Conservation (phyloP, 2,797 vertebrate species). For the Anolis apletophallus region DNA sequence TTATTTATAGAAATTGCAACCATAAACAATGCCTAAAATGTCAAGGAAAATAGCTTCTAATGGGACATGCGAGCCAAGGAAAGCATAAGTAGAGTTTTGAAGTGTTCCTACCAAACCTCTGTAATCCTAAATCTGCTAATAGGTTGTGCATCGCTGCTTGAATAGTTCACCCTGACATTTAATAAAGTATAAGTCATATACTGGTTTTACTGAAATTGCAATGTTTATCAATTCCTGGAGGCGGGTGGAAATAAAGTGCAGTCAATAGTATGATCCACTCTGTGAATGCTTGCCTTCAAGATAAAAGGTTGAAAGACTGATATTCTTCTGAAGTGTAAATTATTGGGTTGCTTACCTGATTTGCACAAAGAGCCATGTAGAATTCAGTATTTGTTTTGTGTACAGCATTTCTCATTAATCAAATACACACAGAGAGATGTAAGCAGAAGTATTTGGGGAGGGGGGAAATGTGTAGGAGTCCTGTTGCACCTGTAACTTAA, state of each 20-base stretch:
- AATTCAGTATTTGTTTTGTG: neutral
- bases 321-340: neutral
- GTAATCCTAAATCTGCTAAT: conserved; percentile 66
- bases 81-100: conserved; percentile 76
- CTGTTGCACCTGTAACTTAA: no score
- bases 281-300: neutral
- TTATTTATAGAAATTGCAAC: conserved; percentile 70
- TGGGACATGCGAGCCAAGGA: conserved; percentile 75
- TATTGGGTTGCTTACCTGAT: neutral
- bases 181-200: conserved; percentile 61
- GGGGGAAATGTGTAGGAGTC: no score
- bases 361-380: neutral
- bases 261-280: neutral
- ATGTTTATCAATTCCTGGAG: neutral
- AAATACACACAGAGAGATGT: neutral
- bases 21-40: conserved; percentile 79
- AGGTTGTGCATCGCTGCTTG: conserved; percentile 63
- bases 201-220: conserved; percentile 43
- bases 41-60: conserved; percentile 78
- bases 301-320: accelerated
- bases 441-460: neutral
- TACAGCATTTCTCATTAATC: neutral
- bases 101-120: conserved; percentile 75
- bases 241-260: conserved; percentile 21
- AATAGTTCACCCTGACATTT: conserved; percentile 69